Conservation (phyloP, 2,797 vertebrate genomes). For the Natrix natrix region DNA sequence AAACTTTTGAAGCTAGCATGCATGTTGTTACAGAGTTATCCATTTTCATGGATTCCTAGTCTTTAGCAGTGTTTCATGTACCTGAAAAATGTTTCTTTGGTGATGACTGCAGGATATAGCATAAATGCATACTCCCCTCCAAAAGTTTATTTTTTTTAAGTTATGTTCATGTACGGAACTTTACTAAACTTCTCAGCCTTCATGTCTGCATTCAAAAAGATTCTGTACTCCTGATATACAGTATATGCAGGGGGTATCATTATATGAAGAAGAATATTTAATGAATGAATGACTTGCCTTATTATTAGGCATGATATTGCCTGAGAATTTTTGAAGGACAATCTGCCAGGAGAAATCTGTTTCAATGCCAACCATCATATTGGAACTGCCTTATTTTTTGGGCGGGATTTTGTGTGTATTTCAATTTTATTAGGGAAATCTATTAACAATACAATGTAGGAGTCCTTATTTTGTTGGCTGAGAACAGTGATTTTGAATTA, state of each 20-base stretch:
- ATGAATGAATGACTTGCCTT: neutral
- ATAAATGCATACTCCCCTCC: neutral
- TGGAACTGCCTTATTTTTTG: neutral
- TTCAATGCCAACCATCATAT: neutral
- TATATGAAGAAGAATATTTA: neutral
- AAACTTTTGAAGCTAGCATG: neutral
- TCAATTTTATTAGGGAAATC: neutral
- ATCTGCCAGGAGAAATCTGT: neutral
- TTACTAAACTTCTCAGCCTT: neutral
- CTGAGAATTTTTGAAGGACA: neutral
- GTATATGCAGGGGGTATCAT: neutral
- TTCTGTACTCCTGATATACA: neutral
- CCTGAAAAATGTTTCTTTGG: neutral
- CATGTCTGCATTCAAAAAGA: neutral
- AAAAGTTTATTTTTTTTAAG: neutral
- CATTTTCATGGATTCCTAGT: neutral
- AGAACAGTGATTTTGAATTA: slow-evolving; percentile 20
- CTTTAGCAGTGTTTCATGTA: neutral
- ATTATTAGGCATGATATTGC: neutral
- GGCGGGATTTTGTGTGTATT: neutral
- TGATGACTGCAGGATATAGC: neutral
- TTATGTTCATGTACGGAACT: neutral
- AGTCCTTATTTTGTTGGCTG: neutral
- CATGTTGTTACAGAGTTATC: neutral
- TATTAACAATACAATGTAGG: neutral